Conservation (phyloP, 2,888 invertebrate genomes). For the Spodoptera littoralis region DNA sequence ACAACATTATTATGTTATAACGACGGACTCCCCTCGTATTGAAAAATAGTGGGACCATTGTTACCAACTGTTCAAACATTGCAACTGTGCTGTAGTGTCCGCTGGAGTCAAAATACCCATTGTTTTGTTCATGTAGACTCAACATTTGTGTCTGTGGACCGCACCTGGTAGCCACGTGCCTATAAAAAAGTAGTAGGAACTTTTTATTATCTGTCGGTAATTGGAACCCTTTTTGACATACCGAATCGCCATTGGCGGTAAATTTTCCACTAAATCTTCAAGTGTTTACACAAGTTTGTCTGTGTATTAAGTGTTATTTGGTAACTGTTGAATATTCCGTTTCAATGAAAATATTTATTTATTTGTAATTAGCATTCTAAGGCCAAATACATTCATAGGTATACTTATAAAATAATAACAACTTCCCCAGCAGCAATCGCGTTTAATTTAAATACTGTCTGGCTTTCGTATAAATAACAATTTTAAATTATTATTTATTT, state of each 20-base stretch:
- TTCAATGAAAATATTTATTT: too few relatives aligned
- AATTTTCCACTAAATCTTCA: too few relatives aligned
- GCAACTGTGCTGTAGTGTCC: conserved; percentile 63
- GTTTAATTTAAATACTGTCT: conserved; percentile 33
- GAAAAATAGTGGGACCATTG: conserved; percentile 70
- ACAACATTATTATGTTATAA: conserved; percentile 51
- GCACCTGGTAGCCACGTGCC: conserved; percentile 79
- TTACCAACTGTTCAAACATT: conserved; percentile 79
- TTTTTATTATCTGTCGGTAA: conserved; percentile 42
- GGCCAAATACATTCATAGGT: too few relatives aligned
- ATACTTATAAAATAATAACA: too few relatives aligned
- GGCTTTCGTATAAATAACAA: conserved; percentile 18
- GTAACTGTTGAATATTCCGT: too few relatives aligned
- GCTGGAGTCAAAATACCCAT: conserved; percentile 81
- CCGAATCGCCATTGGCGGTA: neutral
- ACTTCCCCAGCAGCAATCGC: neutral
- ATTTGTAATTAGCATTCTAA: too few relatives aligned
- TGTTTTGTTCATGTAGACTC: conserved; percentile 76
- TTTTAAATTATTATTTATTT: conserved; percentile 40
- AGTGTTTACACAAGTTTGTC: too few relatives aligned
- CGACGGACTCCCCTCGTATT: conserved; percentile 54
- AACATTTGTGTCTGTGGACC: conserved; percentile 67
- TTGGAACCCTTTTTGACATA: conserved; percentile 8
- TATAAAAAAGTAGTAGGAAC: conserved; percentile 35
- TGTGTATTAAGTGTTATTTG: too few relatives aligned